Percentiles rank a stretch among this genome's conserved stretches.
Evolutionary conservation across 1,140 invertebrate genomes (phyloP).

Genomic region (Drosophila kikkawai): DNA sequence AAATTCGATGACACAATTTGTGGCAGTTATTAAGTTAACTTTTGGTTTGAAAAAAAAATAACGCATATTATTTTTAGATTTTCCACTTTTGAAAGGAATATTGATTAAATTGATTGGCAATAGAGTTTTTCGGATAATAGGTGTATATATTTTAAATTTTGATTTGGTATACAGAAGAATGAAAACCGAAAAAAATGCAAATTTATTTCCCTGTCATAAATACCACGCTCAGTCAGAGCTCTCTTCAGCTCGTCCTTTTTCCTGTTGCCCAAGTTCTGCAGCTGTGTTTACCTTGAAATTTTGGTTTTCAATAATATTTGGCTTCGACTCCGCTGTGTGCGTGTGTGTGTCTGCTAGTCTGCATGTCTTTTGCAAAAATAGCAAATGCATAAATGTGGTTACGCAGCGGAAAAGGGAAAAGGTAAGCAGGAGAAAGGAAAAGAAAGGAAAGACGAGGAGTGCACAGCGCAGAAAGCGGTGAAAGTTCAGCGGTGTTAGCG

Average conservation of each 20-base stretch:
- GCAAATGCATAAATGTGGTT: conserved; percentile 76
- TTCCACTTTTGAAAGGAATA: background rate
- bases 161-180: background rate
- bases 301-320: conserved; percentile 80
- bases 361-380: conserved; percentile 76
- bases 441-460: background rate
- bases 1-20: background rate
- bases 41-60: conserved; percentile 4
- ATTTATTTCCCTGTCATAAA: conserved; percentile 32
- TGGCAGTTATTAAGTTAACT: background rate
- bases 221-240: conserved; percentile 29
- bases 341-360: conserved; percentile 52
- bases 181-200: background rate
- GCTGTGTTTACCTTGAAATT: conserved; percentile 79
- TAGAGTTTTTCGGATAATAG: too few species aligned
- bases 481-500: conserved; percentile 71
- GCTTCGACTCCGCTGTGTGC: conserved; percentile 44
- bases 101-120: conserved; percentile 10
- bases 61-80: background rate
- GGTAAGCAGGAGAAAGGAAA: conserved; percentile 21
- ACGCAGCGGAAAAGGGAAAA: conserved; percentile 44
- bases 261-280: conserved; percentile 57
- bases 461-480: conserved; percentile 5
- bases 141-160: conserved; percentile 1
- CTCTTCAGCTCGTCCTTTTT: conserved; percentile 16